phyloP scores from a whole-genome alignment of 2,113 vertebrate genomes.

The Trichomycterus rosablanca region DNA sequence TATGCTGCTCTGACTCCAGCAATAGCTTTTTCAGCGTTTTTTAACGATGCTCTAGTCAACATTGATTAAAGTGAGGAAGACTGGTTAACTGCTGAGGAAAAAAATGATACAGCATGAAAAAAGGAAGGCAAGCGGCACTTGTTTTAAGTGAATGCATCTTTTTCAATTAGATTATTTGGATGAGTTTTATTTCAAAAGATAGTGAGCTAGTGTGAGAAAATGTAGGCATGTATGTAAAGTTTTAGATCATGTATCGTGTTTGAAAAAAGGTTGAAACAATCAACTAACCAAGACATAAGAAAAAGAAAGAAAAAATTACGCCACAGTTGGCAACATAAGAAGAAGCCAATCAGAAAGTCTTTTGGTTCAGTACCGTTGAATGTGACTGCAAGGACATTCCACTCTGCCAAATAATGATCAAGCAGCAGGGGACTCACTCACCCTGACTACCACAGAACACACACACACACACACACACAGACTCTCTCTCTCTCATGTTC shows the following conservation, averaged over 20 bases:
- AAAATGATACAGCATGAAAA: background rate
- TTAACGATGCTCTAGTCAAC: slow-evolving; percentile 25
- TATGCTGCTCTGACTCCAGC: slow-evolving; percentile 11
- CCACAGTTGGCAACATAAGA: slow-evolving; percentile 28
- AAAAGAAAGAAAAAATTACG: too few species aligned
- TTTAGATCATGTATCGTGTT: too few species aligned
- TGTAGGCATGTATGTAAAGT: background rate
- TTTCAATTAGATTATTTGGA: slow-evolving; percentile 18
- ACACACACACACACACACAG: slow-evolving; percentile 20
- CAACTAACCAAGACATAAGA: too few species aligned
- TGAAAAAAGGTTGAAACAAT: too few species aligned
- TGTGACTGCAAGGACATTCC: slow-evolving; percentile 46
- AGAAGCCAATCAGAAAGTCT: slow-evolving; percentile 39
- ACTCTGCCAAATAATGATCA: slow-evolving; percentile 34
- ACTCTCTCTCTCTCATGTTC: too few species aligned
- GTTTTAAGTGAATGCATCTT: slow-evolving; percentile 23
- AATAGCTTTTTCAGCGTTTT: slow-evolving; percentile 20
- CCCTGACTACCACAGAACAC: slow-evolving; percentile 24
- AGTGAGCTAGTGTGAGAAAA: background rate
- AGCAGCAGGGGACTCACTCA: slow-evolving; percentile 25
- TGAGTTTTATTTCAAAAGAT: slow-evolving; percentile 2
- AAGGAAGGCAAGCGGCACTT: slow-evolving; percentile 2
- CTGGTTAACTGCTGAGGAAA: slow-evolving; percentile 1
- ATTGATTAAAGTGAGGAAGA: slow-evolving; percentile 34
- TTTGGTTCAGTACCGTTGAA: slow-evolving; percentile 35